phyloP scores from a whole-genome alignment of 2,888 invertebrate genomes.

The Cosmia trapezina region DNA sequence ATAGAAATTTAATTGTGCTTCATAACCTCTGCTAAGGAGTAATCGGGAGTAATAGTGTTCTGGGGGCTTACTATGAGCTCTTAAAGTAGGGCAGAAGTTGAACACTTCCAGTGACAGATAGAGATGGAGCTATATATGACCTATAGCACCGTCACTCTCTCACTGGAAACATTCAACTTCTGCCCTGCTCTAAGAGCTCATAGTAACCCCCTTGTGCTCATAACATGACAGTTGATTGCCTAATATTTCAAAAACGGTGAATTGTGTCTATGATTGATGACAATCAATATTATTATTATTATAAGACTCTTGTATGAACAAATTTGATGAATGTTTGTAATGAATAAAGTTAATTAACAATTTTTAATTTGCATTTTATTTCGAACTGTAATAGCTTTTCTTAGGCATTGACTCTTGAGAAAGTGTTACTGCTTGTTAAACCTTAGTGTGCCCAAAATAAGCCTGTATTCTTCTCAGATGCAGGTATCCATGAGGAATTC shows the following conservation, averaged over 20 bases:
- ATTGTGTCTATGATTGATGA: neutral
- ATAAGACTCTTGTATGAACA: constrained; percentile 32
- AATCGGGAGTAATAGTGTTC: no score
- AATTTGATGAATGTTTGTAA: constrained; percentile 32
- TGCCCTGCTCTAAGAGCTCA: no score
- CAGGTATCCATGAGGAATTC: neutral
- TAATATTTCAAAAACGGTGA: neutral
- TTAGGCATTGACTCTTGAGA: neutral
- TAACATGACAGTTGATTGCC: no score
- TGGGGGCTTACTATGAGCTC: no score
- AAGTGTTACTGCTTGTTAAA: neutral
- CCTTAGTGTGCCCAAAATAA: neutral
- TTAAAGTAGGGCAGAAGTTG: no score
- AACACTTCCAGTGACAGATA: no score
- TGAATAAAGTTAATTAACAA: constrained; percentile 41
- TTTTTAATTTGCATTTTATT: constrained; percentile 14
- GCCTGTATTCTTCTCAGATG: neutral
- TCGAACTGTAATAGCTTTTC: neutral
- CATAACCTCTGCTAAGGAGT: no score
- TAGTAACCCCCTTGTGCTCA: no score
- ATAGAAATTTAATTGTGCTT: no score
- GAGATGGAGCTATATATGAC: no score
- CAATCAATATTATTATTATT: constrained; percentile 34
- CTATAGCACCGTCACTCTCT: no score
- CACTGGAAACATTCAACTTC: no score